Base-by-base conservation (phyloP, 1,140 invertebrate species). In the Chironomus striatipennis region DNA sequence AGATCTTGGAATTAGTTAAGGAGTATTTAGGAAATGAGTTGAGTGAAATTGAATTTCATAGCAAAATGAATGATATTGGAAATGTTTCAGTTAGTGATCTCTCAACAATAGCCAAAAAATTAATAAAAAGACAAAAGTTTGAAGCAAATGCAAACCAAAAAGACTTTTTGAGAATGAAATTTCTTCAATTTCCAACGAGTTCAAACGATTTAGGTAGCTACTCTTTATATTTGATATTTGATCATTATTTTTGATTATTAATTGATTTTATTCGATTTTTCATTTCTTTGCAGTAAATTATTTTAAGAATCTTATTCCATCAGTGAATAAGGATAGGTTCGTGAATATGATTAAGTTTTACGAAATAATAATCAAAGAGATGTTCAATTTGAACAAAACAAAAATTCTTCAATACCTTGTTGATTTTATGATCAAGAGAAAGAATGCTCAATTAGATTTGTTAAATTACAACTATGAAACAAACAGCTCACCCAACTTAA, bases 271-370 rank as follows among this genome's bases (percentile, higher is more conserved):
- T n/a, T 57, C 47, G 15, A 12, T 20, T 20, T 17, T 67, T 67
- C 2, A 2, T 18, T 67, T 65, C 57, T 67, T 67, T 21, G 20
- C 10, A 70, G 65, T 70, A 18, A 21, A 20, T 20, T 70, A 70
- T 70, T 70, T 70, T 70, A 17, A 70, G 18, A 70, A 70, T 18
- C 20, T 70, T 9, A 70, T 21, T 20, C 65, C n/a, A 70, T 70
- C 65, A 20, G 10, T 18, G 18, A 70, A 10, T 9, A 70, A 10
- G 20, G 65, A 70, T 17, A 4, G 18, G 20, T 70, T 70, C 18
- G 9, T 18, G 18, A 70, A 70, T 18, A 70, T 70, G 65, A 70
- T 18, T 10, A 70, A 70, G 7, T 70, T 70, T 10, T 70, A 70
- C 18, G 65, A 70, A 20, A 70, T 70, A 18, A 70, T 70, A 18